phyloP scores from a whole-genome alignment of 1,140 invertebrate genomes.

The Hyles vespertilio region DNA sequence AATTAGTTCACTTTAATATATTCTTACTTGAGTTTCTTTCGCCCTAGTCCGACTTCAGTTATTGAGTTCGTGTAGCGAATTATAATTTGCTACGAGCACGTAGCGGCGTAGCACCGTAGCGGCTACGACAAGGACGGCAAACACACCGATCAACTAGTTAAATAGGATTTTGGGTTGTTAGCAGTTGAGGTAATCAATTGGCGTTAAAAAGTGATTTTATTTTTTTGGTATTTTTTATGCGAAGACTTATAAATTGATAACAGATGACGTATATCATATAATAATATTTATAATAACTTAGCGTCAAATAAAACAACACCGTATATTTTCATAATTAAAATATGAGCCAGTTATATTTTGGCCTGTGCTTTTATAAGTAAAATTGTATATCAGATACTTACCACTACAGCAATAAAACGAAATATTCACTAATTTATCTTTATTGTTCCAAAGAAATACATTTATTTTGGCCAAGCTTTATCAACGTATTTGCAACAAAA shows the following conservation, averaged over 20 bases:
- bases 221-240: too few relatives aligned
- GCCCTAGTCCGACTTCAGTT: conserved; percentile 30
- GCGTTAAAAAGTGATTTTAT: not conserved
- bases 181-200: not conserved
- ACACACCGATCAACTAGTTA: not conserved
- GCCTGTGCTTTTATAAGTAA: too few relatives aligned
- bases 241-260: too few relatives aligned
- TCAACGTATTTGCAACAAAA: too few relatives aligned
- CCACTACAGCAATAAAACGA: conserved; percentile 3
- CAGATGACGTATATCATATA: too few relatives aligned
- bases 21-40: conserved; percentile 19
- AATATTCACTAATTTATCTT: conserved; percentile 4
- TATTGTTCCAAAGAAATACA: conserved; percentile 6
- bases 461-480: conserved; percentile 5
- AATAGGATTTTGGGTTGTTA: too few relatives aligned
- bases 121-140: conserved; percentile 12
- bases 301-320: too few relatives aligned
- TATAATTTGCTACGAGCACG: conserved; percentile 32
- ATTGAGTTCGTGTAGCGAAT: conserved; percentile 38
- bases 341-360: too few relatives aligned
- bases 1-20: conserved; percentile 39
- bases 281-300: too few relatives aligned
- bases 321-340: too few relatives aligned
- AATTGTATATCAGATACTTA: too few relatives aligned
- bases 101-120: conserved; percentile 24